A percentile compares a stretch with the other conserved stretches of the same genome.
phyloP scores from a whole-genome alignment of 37 sponge, comb jelly and placozoan species.

The Cliona cf. orientalis region DNA sequence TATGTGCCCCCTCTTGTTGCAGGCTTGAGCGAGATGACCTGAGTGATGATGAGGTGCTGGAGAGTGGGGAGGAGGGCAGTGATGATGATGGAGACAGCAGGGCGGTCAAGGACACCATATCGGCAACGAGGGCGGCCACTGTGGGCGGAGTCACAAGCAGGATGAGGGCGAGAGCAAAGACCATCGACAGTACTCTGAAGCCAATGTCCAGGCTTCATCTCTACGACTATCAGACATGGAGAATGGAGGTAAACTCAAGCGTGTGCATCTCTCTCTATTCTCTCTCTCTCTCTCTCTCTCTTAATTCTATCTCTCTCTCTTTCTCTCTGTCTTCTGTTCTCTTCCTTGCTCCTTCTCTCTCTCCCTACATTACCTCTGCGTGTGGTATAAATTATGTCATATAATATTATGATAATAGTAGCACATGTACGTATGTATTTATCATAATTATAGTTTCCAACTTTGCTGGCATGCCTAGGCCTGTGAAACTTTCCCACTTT shows the following conservation, averaged over 20 bases:
- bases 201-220: slow-evolving; percentile 29
- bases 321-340: too few species aligned
- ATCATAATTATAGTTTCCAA: too few species aligned
- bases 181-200: slow-evolving; percentile 36
- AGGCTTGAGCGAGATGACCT: slow-evolving; percentile 50
- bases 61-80: slow-evolving; percentile 41
- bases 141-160: not conserved
- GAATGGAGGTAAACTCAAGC: slow-evolving; percentile 76
- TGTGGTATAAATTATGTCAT: too few species aligned
- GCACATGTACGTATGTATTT: too few species aligned
- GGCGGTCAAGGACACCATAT: slow-evolving; percentile 32
- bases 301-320: too few species aligned
- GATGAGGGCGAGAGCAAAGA: not conserved
- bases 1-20: not conserved
- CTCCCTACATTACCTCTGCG: too few species aligned
- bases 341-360: too few species aligned
- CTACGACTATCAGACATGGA: slow-evolving; percentile 62
- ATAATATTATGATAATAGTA: too few species aligned
- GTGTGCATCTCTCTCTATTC: too few species aligned
- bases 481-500: too few species aligned
- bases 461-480: too few species aligned
- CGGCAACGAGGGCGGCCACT: not conserved
- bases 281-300: too few species aligned
- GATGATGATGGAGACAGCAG: slow-evolving; percentile 39
- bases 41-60: slow-evolving; percentile 66